Evolutionary conservation across 1,140 invertebrate species (phyloP), one percentile per base, ranked within the genome.

Genomic region (Leptonema lineaticorne): DNA sequence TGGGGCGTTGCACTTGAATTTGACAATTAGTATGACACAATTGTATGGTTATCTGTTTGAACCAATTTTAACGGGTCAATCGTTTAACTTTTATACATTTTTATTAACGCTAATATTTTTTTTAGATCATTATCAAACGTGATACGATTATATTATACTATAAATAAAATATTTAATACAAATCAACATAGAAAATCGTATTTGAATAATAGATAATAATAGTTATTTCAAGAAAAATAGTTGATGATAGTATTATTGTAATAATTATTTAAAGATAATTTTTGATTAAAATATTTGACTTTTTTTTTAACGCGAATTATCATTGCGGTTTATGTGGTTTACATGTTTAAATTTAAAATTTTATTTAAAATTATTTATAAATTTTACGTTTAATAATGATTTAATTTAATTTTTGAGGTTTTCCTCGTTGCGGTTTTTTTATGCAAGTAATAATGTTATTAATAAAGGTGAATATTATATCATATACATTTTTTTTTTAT

Each of bases 1-100:
- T n/a, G n/a, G n/a, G n/a, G n/a, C n/a, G 50, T 18, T 53, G 50
- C 50, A 53, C 22, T 53, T 53, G 50, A 53, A 53, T 53, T 22
- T 53, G 50, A 14, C 22, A 18, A 26, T 53, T 22, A 26, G 5
- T 26, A 3, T 48, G 46, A 48, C 46, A 20, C n/a, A 20, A 16
- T 24, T 26, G 50, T 53, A 20, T 11, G 27, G 50, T 53, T 53
- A 53, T 53, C 50, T 24, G 50, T 24, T 53, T 53, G 50, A 53
- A 53, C 50, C 50, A 24, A 53, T 53, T 22, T 9, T 24, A 26
- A 8, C 14, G 50, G 50, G 50, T 53, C 22, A 53, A 53, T 53
- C n/a, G 14, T 41, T 41, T 14, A 3, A 14, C 16, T 41, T 41
- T 41, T 33, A 6, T 33, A 11, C 11, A 11, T 14, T 41, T 9